Conservation (phyloP, 2,888 invertebrate genomes). For the Listrodromus nycthemerus region DNA sequence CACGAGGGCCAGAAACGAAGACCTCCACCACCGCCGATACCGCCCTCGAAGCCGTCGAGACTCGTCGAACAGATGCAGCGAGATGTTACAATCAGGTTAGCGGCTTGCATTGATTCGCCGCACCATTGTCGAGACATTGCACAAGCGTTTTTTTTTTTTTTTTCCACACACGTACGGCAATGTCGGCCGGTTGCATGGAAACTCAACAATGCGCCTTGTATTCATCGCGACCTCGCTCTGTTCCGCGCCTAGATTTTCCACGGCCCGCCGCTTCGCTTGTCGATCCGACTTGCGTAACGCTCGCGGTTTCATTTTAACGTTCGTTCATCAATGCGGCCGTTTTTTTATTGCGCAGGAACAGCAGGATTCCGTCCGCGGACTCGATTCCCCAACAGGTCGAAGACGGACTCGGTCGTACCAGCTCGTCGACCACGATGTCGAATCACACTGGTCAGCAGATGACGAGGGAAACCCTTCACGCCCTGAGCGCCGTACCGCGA, state of each 20-base stretch:
- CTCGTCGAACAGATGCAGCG: conserved; percentile 81
- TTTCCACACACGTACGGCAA: conserved; percentile 21
- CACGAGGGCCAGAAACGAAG: conserved; percentile 84
- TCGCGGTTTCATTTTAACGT: neutral
- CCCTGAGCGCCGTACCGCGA: conserved; percentile 92
- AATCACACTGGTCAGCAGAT: conserved; percentile 86
- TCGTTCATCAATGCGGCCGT: conserved; percentile 40
- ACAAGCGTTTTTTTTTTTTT: neutral
- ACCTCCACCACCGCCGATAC: conserved; percentile 85
- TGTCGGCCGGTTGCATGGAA: conserved; percentile 12
- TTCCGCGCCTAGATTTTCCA: conserved; percentile 39
- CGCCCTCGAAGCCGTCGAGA: conserved; percentile 87
- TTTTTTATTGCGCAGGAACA: conserved; percentile 84
- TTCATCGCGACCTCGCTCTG: conserved; percentile 6
- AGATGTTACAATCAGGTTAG: conserved; percentile 81
- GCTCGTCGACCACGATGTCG: conserved; percentile 77
- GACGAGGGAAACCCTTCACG: conserved; percentile 89
- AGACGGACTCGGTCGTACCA: conserved; percentile 84
- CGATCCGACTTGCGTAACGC: conserved; percentile 51
- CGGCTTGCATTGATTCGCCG: neutral
- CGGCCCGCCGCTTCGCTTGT: conserved; percentile 1
- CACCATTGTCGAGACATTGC: conserved; percentile 10
- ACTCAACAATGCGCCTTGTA: conserved; percentile 1
- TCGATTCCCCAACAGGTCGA: conserved; percentile 86
- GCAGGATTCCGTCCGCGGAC: conserved; percentile 87